Evolutionary conservation across 1,140 invertebrate genomes (phyloP), one percentile per base, ranked within the genome.

Genomic region (Pentalonia nigronervosa): DNA sequence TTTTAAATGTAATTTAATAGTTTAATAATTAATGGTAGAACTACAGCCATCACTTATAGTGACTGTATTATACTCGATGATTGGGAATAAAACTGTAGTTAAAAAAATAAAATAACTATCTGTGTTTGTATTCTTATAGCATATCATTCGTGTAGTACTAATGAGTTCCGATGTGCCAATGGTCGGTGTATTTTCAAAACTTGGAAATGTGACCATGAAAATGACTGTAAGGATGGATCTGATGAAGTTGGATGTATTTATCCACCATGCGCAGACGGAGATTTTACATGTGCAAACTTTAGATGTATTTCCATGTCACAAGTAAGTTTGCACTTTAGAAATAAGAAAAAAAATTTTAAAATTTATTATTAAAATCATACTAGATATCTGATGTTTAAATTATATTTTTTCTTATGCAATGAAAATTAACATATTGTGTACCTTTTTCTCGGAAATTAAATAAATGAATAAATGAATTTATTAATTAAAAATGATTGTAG

Each of bases 191-290:
- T 99, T 94, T 99, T 99, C 95, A 98, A 98, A 94, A 97, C 98
- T 0, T 99, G 98, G 98, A 98, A 98, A 95, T 99, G 98, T 95
- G 98, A 99, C 95, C 97, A 98, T 95, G 99, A 97, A 96, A 99
- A 99, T 94, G 98, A 99, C 94, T 99, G 99, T 95, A 97, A 98
- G 94, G 98, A 99, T 95, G 97, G 97, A 1, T 98, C 97, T 41
- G 99, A 99, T 95, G 99, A 99, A 95, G 96, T 98, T 94, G 97
- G 97, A n/a, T 99, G 99, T 95, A 96, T 96, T 6, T 99, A 99
- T 95, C 98, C 98, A 20, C 97, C 97, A 0, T 99, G 99, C 95
- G 98, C 98, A 4, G 96, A 97, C n/a, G 98, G 98, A 2, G 98
- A 99, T 95, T 99, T 99, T 94, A 99, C 98, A 8, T 99, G 99